These are phyloP conservation scores for Heteronetta atricapilla DNA, from an alignment of 2,113 vertebrate species.

Conservation along the genomic window DNA sequence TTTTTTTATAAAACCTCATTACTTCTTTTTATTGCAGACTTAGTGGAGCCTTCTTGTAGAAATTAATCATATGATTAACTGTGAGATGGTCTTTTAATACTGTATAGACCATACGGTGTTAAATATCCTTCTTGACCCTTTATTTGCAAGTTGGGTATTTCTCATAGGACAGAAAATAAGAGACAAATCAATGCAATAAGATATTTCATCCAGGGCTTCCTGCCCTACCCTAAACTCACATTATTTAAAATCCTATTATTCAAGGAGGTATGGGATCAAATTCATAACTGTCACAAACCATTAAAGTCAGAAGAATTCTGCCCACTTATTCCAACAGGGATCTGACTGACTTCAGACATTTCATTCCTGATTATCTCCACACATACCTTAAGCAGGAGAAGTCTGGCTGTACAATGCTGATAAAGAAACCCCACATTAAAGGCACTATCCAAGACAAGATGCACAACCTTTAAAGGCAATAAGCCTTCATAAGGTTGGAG, in stretches of 20 bases:
- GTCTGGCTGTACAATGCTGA: background rate
- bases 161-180: slow-evolving; percentile 59
- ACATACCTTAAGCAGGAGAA: background rate
- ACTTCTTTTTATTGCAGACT: slow-evolving; percentile 77
- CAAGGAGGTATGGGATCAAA: slow-evolving; percentile 41
- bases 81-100: slow-evolving; percentile 76
- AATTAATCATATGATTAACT: slow-evolving; percentile 74
- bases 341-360: background rate
- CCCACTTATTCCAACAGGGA: background rate
- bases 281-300: slow-evolving; percentile 45
- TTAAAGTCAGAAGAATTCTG: slow-evolving; percentile 17
- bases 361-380: background rate
- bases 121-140: slow-evolving; percentile 62
- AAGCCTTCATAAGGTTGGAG: background rate
- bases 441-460: background rate
- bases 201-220: slow-evolving; percentile 68
- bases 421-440: background rate
- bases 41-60: slow-evolving; percentile 74
- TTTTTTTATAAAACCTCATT: slow-evolving; percentile 74
- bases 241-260: slow-evolving; percentile 69
- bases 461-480: background rate
- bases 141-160: slow-evolving; percentile 74
- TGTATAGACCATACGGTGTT: slow-evolving; percentile 64
- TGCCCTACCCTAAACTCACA: slow-evolving; percentile 36
- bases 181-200: slow-evolving; percentile 66